A percentile compares a stretch with the other conserved stretches of the same genome.
phyloP scores from a whole-genome alignment of 2,888 invertebrate genomes.

The Brenthis daphne region DNA sequence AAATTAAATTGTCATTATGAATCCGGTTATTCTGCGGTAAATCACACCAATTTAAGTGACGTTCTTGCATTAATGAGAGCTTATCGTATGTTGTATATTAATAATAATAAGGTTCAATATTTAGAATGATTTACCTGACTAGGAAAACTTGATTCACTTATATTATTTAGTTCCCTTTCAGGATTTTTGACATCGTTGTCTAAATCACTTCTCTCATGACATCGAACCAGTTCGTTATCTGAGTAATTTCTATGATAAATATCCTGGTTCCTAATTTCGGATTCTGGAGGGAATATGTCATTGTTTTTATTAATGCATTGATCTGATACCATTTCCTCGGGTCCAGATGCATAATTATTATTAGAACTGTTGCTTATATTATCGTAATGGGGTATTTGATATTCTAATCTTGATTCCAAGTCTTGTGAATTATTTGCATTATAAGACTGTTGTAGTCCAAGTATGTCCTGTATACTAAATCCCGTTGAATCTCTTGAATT shows the following conservation, averaged over 20 bases:
- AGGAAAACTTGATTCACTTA: conserved; percentile 65
- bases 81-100: conserved; percentile 11
- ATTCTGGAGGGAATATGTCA: conserved; percentile 49
- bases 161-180: conserved; percentile 56
- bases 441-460: conserved; percentile 71
- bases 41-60: conserved; percentile 46
- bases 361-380: conserved; percentile 69
- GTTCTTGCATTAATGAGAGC: conserved; percentile 30
- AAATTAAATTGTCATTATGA: conserved; percentile 73
- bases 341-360: conserved; percentile 61
- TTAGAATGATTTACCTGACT: conserved; percentile 60
- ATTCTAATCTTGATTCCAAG: conserved; percentile 64
- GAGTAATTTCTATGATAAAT: conserved; percentile 60
- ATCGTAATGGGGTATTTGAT: conserved; percentile 68
- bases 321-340: conserved; percentile 60
- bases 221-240: conserved; percentile 60
- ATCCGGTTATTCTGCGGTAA: conserved; percentile 74
- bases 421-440: conserved; percentile 52
- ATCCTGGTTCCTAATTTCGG: conserved; percentile 56
- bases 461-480: conserved; percentile 77
- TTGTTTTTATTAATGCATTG: conserved; percentile 55
- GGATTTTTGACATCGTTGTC: conserved; percentile 58
- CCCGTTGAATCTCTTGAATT: conserved; percentile 77
- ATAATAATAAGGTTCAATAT: conserved; percentile 48
- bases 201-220: conserved; percentile 60